phyloP scores from a whole-genome alignment of 2,888 invertebrate species.

The Scaptomyza caliginosa region DNA sequence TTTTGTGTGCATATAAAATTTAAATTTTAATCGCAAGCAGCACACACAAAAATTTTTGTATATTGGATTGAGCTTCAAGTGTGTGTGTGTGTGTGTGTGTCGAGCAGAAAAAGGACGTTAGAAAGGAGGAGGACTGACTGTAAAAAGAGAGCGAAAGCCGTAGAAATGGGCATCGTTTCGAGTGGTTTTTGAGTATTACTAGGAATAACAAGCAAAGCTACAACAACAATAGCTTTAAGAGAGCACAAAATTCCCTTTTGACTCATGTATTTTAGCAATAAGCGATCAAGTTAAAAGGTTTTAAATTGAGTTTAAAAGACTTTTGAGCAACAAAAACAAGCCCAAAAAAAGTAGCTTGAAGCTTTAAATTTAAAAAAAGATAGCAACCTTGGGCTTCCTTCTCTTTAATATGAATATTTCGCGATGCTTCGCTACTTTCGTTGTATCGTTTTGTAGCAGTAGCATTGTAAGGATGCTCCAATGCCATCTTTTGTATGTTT shows the following conservation, averaged over 20 bases:
- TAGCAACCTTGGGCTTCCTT: not conserved
- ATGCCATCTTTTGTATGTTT: slow-evolving; percentile 61
- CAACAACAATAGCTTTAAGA: not conserved
- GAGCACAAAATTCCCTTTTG: not conserved
- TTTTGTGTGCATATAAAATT: slow-evolving; percentile 57
- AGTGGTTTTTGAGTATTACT: slow-evolving; percentile 1
- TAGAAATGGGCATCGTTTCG: not conserved
- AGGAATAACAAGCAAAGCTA: slow-evolving; percentile 10
- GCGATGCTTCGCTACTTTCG: not conserved
- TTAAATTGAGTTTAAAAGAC: not conserved
- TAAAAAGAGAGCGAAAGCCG: too few relatives aligned
- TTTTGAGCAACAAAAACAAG: not conserved
- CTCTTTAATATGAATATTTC: not conserved
- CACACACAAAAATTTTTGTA: slow-evolving; percentile 21
- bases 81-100: slow-evolving; percentile 34
- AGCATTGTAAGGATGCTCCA: slow-evolving; percentile 17
- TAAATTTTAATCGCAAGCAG: slow-evolving; percentile 69
- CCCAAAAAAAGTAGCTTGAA: not conserved
- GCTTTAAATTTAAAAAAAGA: not conserved
- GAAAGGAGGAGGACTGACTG: not conserved
- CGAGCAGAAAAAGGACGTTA: not conserved
- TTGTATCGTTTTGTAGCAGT: not conserved
- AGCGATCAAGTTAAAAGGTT: slow-evolving; percentile 5
- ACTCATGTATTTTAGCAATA: too few relatives aligned
- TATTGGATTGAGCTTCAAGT: slow-evolving; percentile 45